Conservation (phyloP, 2,113 vertebrate genomes). For the cat (Felis catus) region F.catus_Fca126_mat1.0 CM031419.1:142363501-142364000, state of each 20-base stretch:
- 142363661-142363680: slow-evolving; percentile 19
- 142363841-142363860: background rate
- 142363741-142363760: background rate
- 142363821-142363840: background rate
- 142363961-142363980: background rate
- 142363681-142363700: background rate
- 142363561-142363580: too few species aligned
- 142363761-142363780: background rate
- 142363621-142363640: too few species aligned
- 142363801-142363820: background rate
- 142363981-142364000: background rate
- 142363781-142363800: background rate
- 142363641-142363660: background rate
- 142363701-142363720: background rate
- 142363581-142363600: too few species aligned
- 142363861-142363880: background rate
- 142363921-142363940: background rate
- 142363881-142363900: background rate
- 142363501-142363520: too few species aligned
- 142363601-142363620: too few species aligned
- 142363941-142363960: background rate
- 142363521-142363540: too few species aligned
- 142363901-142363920: background rate
- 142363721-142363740: background rate
- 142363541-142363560: too few species aligned